Evolutionary conservation across 1,140 invertebrate species (phyloP).

Genomic region (Whitmania pigra): DNA sequence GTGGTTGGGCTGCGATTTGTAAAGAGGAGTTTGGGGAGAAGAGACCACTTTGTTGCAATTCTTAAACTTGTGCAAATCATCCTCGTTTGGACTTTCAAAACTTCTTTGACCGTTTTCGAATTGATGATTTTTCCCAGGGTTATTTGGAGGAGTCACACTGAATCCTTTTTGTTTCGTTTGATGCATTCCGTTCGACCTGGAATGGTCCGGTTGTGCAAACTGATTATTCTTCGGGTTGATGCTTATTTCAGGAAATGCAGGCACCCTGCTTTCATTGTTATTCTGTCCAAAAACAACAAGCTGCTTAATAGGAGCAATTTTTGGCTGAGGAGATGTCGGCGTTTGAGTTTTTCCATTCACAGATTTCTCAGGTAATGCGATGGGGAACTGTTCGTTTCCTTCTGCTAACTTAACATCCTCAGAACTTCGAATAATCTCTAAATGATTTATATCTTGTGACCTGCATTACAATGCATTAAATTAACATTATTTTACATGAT

Average conservation of each 20-base stretch:
- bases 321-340: neutral
- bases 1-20: too few relatives aligned
- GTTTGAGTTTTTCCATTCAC: neutral
- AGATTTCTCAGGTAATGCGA: neutral
- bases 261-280: neutral
- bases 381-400: neutral
- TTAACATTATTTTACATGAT: neutral
- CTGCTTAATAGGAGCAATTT: neutral
- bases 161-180: neutral
- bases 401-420: constrained; percentile 44
- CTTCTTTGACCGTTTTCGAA: neutral
- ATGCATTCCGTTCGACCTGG: neutral
- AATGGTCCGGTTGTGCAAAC: too few relatives aligned
- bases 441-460: constrained; percentile 49
- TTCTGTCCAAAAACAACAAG: neutral
- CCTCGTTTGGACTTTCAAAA: neutral
- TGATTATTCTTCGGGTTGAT: neutral
- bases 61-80: neutral
- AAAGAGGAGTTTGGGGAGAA: too few relatives aligned
- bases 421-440: constrained; percentile 51
- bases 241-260: neutral
- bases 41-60: neutral
- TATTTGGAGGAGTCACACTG: constrained; percentile 1
- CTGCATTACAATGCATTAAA: constrained; percentile 39
- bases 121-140: neutral